Evolutionary conservation across 2,888 invertebrate genomes (phyloP).

Genomic region (Trichogramma evanescens): DNA sequence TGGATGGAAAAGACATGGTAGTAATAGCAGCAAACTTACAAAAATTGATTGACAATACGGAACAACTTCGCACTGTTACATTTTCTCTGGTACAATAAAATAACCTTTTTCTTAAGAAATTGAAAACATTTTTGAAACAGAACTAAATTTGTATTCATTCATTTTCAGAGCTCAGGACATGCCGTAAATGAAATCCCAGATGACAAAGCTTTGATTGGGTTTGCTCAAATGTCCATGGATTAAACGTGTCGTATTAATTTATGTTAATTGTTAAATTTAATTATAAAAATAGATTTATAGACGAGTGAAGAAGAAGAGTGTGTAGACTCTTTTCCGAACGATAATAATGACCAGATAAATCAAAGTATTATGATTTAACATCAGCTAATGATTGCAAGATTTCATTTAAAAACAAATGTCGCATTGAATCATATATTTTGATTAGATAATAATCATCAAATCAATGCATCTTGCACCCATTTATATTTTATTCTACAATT

Average conservation of each 20-base stretch:
- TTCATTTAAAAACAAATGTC: conserved; percentile 3
- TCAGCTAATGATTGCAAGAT: conserved; percentile 12
- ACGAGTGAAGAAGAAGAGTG: conserved; percentile 14
- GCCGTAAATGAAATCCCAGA: conserved; percentile 77
- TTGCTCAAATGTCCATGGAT: conserved; percentile 94
- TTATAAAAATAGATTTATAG: conserved; percentile 13
- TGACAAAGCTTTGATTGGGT: conserved; percentile 91
- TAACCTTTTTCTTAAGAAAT: background rate
- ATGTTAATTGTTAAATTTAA: conserved; percentile 1
- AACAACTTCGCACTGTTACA: conserved; percentile 67
- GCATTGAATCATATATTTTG: conserved; percentile 3
- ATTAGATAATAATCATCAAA: conserved; percentile 4
- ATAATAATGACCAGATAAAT: conserved; percentile 17
- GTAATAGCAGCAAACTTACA: conserved; percentile 92
- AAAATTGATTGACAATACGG: conserved; percentile 72
- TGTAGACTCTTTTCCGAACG: conserved; percentile 13
- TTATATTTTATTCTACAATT: background rate
- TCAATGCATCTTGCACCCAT: background rate
- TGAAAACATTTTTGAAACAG: background rate
- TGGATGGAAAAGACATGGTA: conserved; percentile 82
- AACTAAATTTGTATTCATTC: conserved; percentile 25
- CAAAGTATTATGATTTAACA: conserved; percentile 20
- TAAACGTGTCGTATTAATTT: conserved; percentile 42
- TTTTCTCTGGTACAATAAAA: conserved; percentile 70
- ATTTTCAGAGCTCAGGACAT: conserved; percentile 58